Evolutionary conservation across 2,113 vertebrate genomes (phyloP).

Genomic region (Pluvialis apricaria): DNA sequence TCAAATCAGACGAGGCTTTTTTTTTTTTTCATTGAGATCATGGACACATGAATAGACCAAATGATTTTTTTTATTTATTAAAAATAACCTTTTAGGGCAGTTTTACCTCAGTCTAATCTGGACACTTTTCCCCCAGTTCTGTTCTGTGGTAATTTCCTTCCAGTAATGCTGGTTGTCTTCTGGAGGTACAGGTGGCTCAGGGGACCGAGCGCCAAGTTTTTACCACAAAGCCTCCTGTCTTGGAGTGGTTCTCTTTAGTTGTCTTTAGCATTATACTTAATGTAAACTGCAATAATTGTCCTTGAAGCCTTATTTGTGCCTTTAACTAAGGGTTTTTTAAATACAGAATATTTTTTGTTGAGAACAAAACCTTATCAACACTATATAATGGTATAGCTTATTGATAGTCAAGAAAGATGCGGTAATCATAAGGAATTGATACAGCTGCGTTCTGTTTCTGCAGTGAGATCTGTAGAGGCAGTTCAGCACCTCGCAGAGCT

Average conservation of each 20-base stretch:
- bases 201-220: neutral
- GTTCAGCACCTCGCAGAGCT: neutral
- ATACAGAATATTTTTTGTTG: neutral
- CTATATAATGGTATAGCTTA: neutral
- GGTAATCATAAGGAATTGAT: neutral
- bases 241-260: neutral
- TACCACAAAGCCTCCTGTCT: neutral
- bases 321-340: neutral
- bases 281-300: neutral
- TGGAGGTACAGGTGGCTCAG: neutral
- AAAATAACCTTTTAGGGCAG: neutral
- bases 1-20: neutral
- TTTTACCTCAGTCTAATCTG: neutral
- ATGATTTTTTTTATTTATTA: neutral
- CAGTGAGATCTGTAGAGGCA: neutral
- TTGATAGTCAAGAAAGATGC: neutral
- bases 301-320: neutral
- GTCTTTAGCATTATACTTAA: neutral
- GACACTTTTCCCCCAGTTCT: neutral
- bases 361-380: neutral
- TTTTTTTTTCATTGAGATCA: neutral
- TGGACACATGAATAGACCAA: neutral
- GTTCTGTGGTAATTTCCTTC: neutral
- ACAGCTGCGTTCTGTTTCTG: neutral
- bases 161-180: neutral